Evolutionary conservation across 2,797 vertebrate species (phyloP).

Genomic region (Lacerta agilis): DNA sequence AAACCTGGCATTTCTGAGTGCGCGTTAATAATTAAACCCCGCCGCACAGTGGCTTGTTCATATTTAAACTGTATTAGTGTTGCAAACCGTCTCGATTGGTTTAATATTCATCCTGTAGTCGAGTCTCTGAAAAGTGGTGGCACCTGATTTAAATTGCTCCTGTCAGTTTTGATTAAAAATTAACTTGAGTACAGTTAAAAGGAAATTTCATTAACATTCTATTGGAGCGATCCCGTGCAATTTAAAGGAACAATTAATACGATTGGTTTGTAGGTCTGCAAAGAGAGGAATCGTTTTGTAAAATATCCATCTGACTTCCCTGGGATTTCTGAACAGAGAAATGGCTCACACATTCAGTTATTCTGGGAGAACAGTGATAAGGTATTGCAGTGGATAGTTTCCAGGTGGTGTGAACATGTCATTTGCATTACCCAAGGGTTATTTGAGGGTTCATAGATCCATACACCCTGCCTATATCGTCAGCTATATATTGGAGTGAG

Average conservation of each 20-base stretch:
- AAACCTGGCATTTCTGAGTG: slow-evolving; percentile 54
- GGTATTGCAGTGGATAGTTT: neutral
- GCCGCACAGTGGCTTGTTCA: slow-evolving; percentile 66
- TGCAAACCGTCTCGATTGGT: slow-evolving; percentile 63
- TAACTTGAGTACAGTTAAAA: slow-evolving; percentile 75
- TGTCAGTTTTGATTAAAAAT: slow-evolving; percentile 83
- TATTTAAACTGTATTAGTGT: slow-evolving; percentile 57
- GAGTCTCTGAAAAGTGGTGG: slow-evolving; percentile 59
- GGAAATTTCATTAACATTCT: slow-evolving; percentile 78
- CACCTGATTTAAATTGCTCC: slow-evolving; percentile 78
- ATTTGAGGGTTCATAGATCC: neutral
- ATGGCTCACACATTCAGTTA: neutral
- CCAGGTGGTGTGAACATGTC: neutral
- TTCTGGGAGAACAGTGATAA: neutral
- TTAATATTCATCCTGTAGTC: slow-evolving; percentile 55
- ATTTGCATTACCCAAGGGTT: neutral
- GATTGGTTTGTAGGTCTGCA: slow-evolving; percentile 53
- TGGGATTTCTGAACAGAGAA: neutral
- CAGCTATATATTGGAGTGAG: neutral
- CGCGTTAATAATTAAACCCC: slow-evolving; percentile 69
- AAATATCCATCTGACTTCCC: neutral
- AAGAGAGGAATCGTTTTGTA: neutral
- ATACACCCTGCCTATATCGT: neutral
- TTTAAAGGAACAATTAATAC: slow-evolving; percentile 80
- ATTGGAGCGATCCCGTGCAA: slow-evolving; percentile 75